Conservation (phyloP, 2,113 vertebrate species). For the Egretta garzetta region DNA sequence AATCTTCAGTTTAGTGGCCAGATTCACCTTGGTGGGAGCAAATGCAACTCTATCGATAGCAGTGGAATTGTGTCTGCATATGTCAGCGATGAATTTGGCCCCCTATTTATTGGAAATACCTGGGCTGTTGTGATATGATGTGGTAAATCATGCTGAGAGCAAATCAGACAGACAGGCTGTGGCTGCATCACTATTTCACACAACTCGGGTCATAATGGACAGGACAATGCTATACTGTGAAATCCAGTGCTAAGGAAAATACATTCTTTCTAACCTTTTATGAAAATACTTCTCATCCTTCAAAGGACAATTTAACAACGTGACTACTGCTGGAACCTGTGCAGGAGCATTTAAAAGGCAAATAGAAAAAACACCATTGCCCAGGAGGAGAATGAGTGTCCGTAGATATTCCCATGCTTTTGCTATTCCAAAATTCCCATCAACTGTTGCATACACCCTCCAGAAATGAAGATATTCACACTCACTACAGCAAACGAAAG, state of each 20-base stretch:
- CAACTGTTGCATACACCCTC: slow-evolving; percentile 43
- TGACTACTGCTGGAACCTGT: not conserved
- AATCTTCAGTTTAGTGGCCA: slow-evolving; percentile 26
- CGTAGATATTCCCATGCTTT: not conserved
- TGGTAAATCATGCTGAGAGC: slow-evolving; percentile 53
- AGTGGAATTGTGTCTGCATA: slow-evolving; percentile 52
- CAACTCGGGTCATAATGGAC: slow-evolving; percentile 39
- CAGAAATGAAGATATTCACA: slow-evolving; percentile 61
- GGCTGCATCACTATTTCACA: slow-evolving; percentile 49
- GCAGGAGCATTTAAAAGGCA: slow-evolving; percentile 29
- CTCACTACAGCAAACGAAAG: slow-evolving; percentile 76
- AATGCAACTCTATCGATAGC: slow-evolving; percentile 9
- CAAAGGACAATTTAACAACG: slow-evolving; percentile 14
- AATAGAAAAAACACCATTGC: slow-evolving; percentile 13
- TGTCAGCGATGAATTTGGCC: slow-evolving; percentile 36
- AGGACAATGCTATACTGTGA: slow-evolving; percentile 17
- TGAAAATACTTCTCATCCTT: slow-evolving; percentile 48
- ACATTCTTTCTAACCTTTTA: slow-evolving; percentile 49
- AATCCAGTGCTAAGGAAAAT: slow-evolving; percentile 50
- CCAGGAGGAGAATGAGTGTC: not conserved
- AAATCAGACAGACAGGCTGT: slow-evolving; percentile 59
- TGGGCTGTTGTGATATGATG: slow-evolving; percentile 38
- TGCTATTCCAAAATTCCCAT: slow-evolving; percentile 39
- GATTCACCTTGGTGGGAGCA: slow-evolving; percentile 29
- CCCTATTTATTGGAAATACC: slow-evolving; percentile 63